Evolutionary conservation across 2,113 vertebrate species (phyloP).

Genomic region (Sinosuthora webbiana): DNA sequence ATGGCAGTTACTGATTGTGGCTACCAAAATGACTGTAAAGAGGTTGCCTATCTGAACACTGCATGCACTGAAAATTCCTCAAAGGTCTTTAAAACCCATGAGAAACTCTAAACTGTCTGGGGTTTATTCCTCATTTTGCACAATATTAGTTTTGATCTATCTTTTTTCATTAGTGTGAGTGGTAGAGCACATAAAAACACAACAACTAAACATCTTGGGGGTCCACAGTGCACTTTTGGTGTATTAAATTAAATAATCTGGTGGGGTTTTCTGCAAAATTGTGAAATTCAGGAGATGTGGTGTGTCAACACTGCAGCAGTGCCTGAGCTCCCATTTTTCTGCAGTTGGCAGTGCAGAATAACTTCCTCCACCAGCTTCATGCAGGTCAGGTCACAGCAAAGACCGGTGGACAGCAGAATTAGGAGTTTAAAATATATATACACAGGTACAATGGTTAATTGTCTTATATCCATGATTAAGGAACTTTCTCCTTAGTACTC

Average conservation of each 20-base stretch:
- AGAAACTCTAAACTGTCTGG: background rate
- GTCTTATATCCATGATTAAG: background rate
- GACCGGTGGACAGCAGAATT: background rate
- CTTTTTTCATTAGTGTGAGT: background rate
- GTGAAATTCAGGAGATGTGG: background rate
- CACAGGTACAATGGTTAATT: background rate
- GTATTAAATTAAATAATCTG: background rate
- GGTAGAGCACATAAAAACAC: background rate
- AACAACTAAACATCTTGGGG: background rate
- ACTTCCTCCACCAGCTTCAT: background rate
- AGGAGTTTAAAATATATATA: background rate
- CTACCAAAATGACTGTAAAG: background rate
- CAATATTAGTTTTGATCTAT: background rate
- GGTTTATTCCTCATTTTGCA: background rate
- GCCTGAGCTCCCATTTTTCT: background rate
- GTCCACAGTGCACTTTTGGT: accelerated
- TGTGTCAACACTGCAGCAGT: background rate
- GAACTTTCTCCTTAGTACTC: background rate
- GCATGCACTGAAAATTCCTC: background rate
- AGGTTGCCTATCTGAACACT: background rate
- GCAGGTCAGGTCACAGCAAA: background rate
- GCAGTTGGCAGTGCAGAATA: background rate
- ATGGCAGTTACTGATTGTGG: background rate
- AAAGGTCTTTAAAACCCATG: background rate
- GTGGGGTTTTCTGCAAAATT: background rate